Evolutionary conservation across 2,888 invertebrate genomes (phyloP).

Genomic region (Plagodis dolabraria): DNA sequence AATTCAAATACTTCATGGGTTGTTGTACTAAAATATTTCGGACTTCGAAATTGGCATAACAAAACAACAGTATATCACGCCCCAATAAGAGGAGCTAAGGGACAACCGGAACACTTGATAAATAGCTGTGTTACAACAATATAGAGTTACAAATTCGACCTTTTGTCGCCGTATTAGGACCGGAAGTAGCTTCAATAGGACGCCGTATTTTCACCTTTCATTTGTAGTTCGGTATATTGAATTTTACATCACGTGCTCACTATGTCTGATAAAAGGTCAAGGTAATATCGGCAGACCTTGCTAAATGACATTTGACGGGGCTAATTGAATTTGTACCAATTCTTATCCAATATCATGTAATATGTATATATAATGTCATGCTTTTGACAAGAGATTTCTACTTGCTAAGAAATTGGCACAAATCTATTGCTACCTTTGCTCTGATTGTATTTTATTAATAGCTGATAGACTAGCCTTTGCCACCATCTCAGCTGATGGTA

Average conservation of each 20-base stretch:
- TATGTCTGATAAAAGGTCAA: neutral
- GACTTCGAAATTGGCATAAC: slow-evolving; percentile 38
- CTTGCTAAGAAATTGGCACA: too few relatives aligned
- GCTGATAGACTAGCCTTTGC: too few relatives aligned
- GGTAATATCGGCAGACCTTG: too few relatives aligned
- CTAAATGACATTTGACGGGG: too few relatives aligned
- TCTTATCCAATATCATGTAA: too few relatives aligned
- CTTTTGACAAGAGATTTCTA: too few relatives aligned
- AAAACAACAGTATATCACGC: slow-evolving; percentile 41
- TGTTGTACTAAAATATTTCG: slow-evolving; percentile 14
- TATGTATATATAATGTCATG: too few relatives aligned
- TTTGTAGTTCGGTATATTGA: slow-evolving; percentile 28
- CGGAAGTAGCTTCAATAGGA: slow-evolving; percentile 53
- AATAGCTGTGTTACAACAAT: slow-evolving; percentile 63
- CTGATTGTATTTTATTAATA: too few relatives aligned
- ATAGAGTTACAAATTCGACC: slow-evolving; percentile 66
- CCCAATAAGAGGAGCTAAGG: slow-evolving; percentile 46
- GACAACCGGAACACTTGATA: slow-evolving; percentile 59
- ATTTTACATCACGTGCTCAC: slow-evolving; percentile 5
- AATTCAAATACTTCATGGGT: too few relatives aligned
- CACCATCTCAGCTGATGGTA: too few relatives aligned
- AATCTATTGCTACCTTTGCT: too few relatives aligned
- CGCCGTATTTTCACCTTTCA: slow-evolving; percentile 41
- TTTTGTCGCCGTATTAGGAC: slow-evolving; percentile 60
- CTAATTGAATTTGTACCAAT: too few relatives aligned